phyloP scores from a whole-genome alignment of 2,113 vertebrate genomes.

The Oreochromis niloticus region DNA sequence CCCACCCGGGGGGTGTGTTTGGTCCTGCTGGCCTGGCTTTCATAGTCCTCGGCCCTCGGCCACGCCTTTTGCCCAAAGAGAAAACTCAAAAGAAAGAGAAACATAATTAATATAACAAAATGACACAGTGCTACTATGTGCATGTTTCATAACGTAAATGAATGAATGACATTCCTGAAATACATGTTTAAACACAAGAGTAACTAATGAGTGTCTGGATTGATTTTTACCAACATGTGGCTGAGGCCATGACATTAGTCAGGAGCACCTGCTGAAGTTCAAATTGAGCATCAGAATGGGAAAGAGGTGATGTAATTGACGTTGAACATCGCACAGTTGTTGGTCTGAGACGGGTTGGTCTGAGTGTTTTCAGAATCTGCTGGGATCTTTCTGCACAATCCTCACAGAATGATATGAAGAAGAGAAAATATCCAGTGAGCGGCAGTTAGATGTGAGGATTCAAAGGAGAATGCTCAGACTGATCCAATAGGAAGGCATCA shows the following conservation, averaged over 20 bases:
- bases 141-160: neutral
- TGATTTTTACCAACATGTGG: neutral
- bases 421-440: neutral
- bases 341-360: neutral
- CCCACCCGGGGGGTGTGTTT: neutral
- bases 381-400: neutral
- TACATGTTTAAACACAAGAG: neutral
- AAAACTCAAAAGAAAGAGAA: neutral
- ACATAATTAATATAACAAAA: neutral
- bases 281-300: neutral
- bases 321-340: neutral
- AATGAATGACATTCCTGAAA: neutral
- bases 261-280: fast-evolving
- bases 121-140: fast-evolving
- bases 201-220: neutral
- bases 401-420: neutral
- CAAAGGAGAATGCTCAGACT: neutral
- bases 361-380: neutral
- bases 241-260: neutral
- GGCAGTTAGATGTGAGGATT: neutral
- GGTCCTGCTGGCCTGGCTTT: neutral
- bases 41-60: neutral
- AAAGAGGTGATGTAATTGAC: neutral
- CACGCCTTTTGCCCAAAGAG: neutral
- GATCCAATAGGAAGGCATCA: neutral